Conservation (phyloP, 2,888 invertebrate genomes). For the Seladonia tumulorum region DNA sequence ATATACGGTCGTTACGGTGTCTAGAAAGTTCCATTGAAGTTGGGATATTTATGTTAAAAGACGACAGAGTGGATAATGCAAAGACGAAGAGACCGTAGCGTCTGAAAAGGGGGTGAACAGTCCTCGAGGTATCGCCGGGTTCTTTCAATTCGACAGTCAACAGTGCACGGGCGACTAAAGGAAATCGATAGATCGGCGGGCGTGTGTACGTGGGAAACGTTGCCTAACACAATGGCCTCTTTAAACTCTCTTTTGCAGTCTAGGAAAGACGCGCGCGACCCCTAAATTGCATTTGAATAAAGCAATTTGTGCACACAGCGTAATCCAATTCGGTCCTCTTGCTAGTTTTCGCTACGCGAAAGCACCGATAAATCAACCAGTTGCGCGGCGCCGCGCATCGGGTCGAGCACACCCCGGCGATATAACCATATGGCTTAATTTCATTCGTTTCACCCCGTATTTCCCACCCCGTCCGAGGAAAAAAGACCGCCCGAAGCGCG, state of each 20-base stretch:
- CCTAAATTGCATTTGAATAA: conserved; percentile 82
- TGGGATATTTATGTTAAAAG: background rate
- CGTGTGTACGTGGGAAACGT: conserved; percentile 25
- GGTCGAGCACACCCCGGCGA: conserved; percentile 81
- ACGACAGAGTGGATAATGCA: background rate
- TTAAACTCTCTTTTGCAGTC: conserved; percentile 65
- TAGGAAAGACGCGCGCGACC: conserved; percentile 64
- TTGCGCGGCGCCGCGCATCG: conserved; percentile 78
- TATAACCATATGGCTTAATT: conserved; percentile 84
- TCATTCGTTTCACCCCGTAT: conserved; percentile 65
- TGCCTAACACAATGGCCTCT: conserved; percentile 41
- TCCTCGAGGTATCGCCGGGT: background rate
- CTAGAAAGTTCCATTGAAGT: background rate
- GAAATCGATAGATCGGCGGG: conserved; percentile 9
- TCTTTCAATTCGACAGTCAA: conserved; percentile 3
- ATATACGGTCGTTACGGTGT: background rate
- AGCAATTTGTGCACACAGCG: conserved; percentile 82
- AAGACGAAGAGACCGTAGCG: background rate
- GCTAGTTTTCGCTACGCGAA: conserved; percentile 80
- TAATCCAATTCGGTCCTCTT: conserved; percentile 80
- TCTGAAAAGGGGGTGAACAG: background rate
- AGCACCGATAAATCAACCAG: conserved; percentile 84
- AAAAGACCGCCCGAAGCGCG: conserved; percentile 9
- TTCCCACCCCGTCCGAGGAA: conserved; percentile 29
- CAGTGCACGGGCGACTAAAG: background rate